Evolutionary conservation across 2,113 vertebrate species (phyloP), one percentile per base, ranked within the genome.

Genomic region (Polypterus senegalus): DNA sequence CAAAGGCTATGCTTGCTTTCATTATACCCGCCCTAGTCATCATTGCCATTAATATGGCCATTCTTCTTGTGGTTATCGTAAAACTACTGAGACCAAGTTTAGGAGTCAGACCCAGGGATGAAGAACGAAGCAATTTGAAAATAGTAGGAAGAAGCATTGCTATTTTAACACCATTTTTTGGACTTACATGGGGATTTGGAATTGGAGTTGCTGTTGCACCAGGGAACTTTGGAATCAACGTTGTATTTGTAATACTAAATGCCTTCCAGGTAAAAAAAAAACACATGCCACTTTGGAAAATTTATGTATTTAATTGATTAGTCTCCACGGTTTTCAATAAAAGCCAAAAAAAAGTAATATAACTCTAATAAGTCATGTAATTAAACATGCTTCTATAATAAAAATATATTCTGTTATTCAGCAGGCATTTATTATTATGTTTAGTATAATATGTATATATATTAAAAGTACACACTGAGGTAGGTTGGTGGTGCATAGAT

Each of bases 111-210:
- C 11, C 58, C 5, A 74, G 65, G 9, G 46, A 59, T 44, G 81
- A 89, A 5, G 80, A 84, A 10, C 86, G 63, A 51, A 78, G 88
- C 54, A 81, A 77, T 4, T 68, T 90, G 51, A 69, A 85, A 60
- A 85, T 85, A 52, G 79, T 92, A 46, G 64, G 78, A 67, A 89
- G 90, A 71, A 91, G 90, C 0, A 63, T 94, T 5, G 75, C 83
- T 11, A 82, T 92, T 57, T 77, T 93, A 64, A 92, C 89, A 0
- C 92, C 92, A 11, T 65, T 94, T 53, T 79, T 94, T 65, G 91
- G 92, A 57, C 78, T 93, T 46, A 94, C 92, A 5, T 93, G 92
- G 92, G 79, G 80, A 9, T 81, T 94, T 67, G 92, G 91, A 61
- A 70, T 93, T 47, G 86, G 83, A 3, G 88, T 82, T 0, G 74